These are phyloP conservation scores for Haemorhous mexicanus DNA, from an alignment of 2,113 vertebrate genomes.

Conservation along the genomic window DNA sequence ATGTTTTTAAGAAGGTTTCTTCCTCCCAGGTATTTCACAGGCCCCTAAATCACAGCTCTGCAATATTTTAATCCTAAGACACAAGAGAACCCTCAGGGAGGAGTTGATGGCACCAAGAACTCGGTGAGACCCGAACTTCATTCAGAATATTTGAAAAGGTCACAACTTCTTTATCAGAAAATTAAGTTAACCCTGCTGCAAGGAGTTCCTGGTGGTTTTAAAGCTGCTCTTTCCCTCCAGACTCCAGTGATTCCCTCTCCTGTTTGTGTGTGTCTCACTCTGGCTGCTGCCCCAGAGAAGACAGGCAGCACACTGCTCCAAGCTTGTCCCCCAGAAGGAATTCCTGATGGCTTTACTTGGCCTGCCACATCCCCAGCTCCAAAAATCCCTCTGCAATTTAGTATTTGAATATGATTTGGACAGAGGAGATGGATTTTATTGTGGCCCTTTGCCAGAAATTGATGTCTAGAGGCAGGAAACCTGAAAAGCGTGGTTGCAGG, in stretches of 20 bases:
- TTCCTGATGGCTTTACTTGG: not conserved
- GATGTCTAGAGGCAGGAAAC: not conserved
- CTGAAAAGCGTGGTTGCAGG: fast-evolving
- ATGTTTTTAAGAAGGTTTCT: not conserved
- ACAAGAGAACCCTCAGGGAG: not conserved
- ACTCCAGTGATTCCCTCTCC: not conserved
- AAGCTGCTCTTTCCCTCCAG: not conserved
- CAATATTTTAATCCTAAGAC: not conserved
- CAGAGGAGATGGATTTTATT: not conserved
- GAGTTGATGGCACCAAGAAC: not conserved
- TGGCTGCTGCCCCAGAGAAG: not conserved
- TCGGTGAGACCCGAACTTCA: not conserved
- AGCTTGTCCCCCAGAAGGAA: not conserved
- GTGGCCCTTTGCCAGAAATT: not conserved
- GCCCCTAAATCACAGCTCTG: not conserved
- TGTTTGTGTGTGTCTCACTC: not conserved
- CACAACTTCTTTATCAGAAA: not conserved
- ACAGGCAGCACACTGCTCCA: not conserved
- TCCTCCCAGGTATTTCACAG: not conserved
- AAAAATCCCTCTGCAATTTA: not conserved
- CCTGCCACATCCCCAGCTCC: not conserved
- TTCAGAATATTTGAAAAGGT: conserved; percentile 17
- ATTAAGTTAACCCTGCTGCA: not conserved
- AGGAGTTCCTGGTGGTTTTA: not conserved
- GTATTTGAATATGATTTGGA: not conserved